These are phyloP conservation scores for Melanchra persicariae DNA, from an alignment of 2,888 invertebrate genomes.

Conservation along the genomic window DNA sequence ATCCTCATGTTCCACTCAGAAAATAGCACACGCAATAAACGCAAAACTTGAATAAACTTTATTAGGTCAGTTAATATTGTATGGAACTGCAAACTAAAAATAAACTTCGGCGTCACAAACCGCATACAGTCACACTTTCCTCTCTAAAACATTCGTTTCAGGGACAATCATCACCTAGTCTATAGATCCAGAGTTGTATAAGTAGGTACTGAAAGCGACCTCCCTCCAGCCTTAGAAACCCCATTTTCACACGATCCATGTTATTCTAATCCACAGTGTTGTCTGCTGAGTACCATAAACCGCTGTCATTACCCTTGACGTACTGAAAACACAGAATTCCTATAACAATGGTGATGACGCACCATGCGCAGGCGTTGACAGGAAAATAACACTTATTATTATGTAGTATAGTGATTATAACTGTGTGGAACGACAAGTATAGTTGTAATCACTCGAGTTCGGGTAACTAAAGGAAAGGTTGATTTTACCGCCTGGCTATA, in stretches of 20 bases:
- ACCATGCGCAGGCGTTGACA: conserved; percentile 58
- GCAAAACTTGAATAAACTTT: conserved; percentile 4
- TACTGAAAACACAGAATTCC: conserved; percentile 66
- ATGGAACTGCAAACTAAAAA: conserved; percentile 19
- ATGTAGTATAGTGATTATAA: conserved; percentile 58
- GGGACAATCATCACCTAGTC: not conserved
- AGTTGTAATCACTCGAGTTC: conserved; percentile 54
- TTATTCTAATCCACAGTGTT: conserved; percentile 33
- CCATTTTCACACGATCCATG: conserved; percentile 18
- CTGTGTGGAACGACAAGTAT: conserved; percentile 50
- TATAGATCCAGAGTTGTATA: not conserved
- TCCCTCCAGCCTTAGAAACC: conserved; percentile 4
- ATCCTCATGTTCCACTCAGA: not conserved
- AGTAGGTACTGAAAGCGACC: conserved; percentile 4
- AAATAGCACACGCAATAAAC: not conserved
- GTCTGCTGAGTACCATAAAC: conserved; percentile 42
- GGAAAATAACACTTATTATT: conserved; percentile 70
- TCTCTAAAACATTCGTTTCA: not conserved
- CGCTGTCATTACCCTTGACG: conserved; percentile 61
- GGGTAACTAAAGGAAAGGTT: conserved; percentile 50
- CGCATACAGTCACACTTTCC: conserved; percentile 10
- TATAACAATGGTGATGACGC: conserved; percentile 72
- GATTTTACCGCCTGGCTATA: conserved; percentile 31
- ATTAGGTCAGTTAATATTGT: not conserved
- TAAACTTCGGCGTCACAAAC: conserved; percentile 21